phyloP scores from a whole-genome alignment of 2,113 vertebrate species.

The Tricholaema leucomelas region DNA sequence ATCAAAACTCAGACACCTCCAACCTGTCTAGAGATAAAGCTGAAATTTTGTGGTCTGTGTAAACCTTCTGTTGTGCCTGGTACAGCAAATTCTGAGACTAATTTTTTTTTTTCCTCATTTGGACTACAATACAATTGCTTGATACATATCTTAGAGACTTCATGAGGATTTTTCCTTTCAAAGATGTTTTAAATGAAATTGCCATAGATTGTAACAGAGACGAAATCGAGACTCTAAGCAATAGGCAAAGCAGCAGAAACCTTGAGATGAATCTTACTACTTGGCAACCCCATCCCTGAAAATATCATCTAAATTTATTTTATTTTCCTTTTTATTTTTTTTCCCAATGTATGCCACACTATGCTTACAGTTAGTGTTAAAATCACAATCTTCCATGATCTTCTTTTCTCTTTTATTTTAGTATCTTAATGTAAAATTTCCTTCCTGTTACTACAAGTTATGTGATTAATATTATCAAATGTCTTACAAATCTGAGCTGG shows the following conservation, averaged over 20 bases:
- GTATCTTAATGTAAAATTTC: neutral
- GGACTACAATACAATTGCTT: neutral
- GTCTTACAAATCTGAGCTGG: neutral
- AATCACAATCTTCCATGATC: neutral
- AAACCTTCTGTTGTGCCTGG: neutral
- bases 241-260: neutral
- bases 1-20: neutral
- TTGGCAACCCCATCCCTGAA: neutral
- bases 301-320: neutral
- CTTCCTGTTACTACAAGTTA: neutral
- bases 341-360: neutral
- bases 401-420: neutral
- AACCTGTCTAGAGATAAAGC: neutral
- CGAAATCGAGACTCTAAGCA: neutral
- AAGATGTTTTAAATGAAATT: neutral
- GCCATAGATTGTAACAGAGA: neutral
- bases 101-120: neutral
- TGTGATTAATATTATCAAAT: neutral
- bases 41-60: neutral
- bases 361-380: neutral
- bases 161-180: neutral
- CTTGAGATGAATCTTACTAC: neutral
- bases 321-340: no score
- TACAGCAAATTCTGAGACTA: neutral
- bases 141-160: rapidly evolving